Evolutionary conservation across 2,888 invertebrate genomes (phyloP).

Genomic region (Schizaphis graminum): DNA sequence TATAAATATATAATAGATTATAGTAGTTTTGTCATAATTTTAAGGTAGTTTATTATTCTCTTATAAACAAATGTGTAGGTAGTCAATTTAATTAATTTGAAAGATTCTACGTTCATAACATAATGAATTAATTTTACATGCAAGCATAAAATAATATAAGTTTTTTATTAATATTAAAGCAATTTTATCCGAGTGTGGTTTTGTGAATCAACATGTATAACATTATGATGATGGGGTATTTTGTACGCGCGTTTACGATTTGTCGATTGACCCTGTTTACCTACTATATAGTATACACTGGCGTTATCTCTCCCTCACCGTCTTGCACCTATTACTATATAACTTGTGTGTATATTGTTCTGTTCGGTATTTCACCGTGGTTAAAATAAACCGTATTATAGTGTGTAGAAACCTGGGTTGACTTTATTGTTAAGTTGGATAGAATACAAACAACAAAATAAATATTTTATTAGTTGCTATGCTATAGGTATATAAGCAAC

Average conservation of each 20-base stretch:
- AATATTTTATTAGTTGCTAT: not conserved
- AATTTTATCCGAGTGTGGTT: not conserved
- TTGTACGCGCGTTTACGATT: not conserved
- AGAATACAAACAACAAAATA: not conserved
- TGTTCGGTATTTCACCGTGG: not conserved
- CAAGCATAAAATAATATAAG: too few species aligned
- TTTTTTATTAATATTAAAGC: not conserved
- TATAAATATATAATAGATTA: too few species aligned
- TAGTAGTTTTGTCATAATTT: not conserved
- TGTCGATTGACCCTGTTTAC: slow-evolving; percentile 11
- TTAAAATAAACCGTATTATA: not conserved
- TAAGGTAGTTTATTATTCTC: not conserved
- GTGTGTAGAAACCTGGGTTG: not conserved
- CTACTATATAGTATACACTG: too few species aligned
- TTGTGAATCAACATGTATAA: not conserved
- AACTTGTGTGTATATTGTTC: not conserved
- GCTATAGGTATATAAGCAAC: not conserved
- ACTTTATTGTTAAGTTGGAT: not conserved
- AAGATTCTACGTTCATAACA: not conserved
- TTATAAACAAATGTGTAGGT: not conserved
- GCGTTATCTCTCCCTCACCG: not conserved
- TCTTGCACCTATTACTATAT: not conserved
- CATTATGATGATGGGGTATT: not conserved
- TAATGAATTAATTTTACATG: not conserved
- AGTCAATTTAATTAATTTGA: not conserved